Evolutionary conservation across 2,113 vertebrate genomes (phyloP).

Genomic region (Actenoides hombroni): DNA sequence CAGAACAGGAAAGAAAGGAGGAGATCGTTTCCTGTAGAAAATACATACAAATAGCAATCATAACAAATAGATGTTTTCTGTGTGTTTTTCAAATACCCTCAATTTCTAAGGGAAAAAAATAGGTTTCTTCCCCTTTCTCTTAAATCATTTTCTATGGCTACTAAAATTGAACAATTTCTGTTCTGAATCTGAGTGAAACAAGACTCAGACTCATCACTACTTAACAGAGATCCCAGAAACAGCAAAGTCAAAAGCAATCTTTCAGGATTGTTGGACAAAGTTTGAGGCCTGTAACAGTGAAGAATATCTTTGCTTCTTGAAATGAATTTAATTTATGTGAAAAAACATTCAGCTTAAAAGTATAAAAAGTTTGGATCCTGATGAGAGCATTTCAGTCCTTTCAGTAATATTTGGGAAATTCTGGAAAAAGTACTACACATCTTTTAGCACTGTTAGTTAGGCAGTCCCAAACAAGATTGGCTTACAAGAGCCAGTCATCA

Average conservation of each 20-base stretch:
- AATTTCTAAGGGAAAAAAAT: not conserved
- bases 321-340: not conserved
- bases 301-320: not conserved
- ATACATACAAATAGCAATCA: not conserved
- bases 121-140: not conserved
- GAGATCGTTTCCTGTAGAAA: not conserved
- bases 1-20: not conserved
- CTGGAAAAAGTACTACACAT: not conserved
- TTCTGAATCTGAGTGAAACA: not conserved
- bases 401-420: not conserved
- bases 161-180: not conserved
- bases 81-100: not conserved
- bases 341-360: not conserved
- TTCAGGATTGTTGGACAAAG: not conserved
- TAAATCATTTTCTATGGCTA: not conserved
- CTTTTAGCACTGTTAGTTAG: not conserved
- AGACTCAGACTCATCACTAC: not conserved
- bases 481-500: not conserved
- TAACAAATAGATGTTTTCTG: not conserved
- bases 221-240: not conserved
- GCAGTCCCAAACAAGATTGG: not conserved
- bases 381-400: not conserved
- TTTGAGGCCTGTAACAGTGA: not conserved
- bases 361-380: not conserved
- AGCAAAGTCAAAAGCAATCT: not conserved